A percentile compares a stretch with the other conserved stretches of the same genome.
Conservation (phyloP, 2,888 invertebrate species). For the Diarsia brunnea region DNA sequence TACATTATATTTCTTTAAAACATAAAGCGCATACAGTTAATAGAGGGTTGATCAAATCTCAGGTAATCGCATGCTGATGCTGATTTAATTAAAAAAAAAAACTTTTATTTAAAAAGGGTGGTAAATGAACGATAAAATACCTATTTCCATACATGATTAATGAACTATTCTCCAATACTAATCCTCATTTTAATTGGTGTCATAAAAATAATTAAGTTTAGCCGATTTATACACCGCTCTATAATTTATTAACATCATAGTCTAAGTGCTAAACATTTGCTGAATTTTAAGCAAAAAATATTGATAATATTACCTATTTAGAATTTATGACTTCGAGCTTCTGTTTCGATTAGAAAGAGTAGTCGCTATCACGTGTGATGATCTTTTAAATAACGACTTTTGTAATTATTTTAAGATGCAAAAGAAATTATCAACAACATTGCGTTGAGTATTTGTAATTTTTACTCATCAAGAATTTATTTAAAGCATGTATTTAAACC, state of each 20-base stretch:
- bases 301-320: constrained; percentile 7
- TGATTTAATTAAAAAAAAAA: no score
- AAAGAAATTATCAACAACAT: background rate
- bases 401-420: background rate
- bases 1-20: no score
- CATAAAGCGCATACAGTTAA: no score
- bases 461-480: background rate
- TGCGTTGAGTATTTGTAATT: background rate
- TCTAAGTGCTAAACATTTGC: background rate
- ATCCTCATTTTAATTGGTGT: constrained; percentile 39
- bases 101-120: background rate
- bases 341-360: constrained; percentile 8
- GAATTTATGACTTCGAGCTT: constrained; percentile 10
- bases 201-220: constrained; percentile 52
- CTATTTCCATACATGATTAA: constrained; percentile 21
- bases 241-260: constrained; percentile 32
- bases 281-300: constrained; percentile 23
- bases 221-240: constrained; percentile 4
- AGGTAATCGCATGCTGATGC: no score
- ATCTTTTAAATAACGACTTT: background rate
- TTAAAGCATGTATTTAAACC: no score
- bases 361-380: background rate
- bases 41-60: no score
- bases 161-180: constrained; percentile 11
- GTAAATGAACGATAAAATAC: background rate